These are phyloP conservation scores for Falcaria lacertinaria DNA, from an alignment of 2,888 invertebrate species.

Conservation along the genomic window DNA sequence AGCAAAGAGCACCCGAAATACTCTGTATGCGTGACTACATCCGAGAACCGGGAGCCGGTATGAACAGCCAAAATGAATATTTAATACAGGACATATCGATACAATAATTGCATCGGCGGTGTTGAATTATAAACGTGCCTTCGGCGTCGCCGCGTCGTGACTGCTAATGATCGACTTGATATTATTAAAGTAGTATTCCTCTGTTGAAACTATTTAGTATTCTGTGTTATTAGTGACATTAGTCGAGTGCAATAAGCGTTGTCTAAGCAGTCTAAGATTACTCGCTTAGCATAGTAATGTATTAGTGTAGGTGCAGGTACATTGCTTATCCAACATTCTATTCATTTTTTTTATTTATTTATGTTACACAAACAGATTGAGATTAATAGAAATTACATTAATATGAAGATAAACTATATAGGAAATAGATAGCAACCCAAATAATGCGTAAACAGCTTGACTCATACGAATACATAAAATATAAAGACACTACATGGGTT, in stretches of 20 bases:
- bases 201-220: background rate
- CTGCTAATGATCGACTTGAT: conserved; percentile 19
- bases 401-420: too few relatives aligned
- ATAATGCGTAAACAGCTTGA: too few relatives aligned
- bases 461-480: too few relatives aligned
- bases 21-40: conserved; percentile 1
- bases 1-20: background rate
- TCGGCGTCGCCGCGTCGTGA: too few relatives aligned
- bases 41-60: background rate
- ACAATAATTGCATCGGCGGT: conserved; percentile 30
- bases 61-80: conserved; percentile 25
- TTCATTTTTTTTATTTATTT: too few relatives aligned
- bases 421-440: too few relatives aligned
- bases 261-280: background rate
- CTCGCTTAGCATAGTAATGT: background rate
- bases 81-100: conserved; percentile 22
- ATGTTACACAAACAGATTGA: too few relatives aligned
- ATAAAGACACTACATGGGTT: too few relatives aligned
- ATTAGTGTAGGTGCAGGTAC: too few relatives aligned
- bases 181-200: conserved; percentile 3
- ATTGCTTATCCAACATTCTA: too few relatives aligned
- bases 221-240: background rate
- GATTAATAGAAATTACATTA: too few relatives aligned
- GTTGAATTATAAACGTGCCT: conserved; percentile 38
- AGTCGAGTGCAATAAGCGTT: conserved; percentile 1